A percentile compares a stretch with the other conserved stretches of the same genome.
These are phyloP conservation scores for Amphipyra berbera DNA, from an alignment of 2,888 invertebrate species.

Conservation along the genomic window DNA sequence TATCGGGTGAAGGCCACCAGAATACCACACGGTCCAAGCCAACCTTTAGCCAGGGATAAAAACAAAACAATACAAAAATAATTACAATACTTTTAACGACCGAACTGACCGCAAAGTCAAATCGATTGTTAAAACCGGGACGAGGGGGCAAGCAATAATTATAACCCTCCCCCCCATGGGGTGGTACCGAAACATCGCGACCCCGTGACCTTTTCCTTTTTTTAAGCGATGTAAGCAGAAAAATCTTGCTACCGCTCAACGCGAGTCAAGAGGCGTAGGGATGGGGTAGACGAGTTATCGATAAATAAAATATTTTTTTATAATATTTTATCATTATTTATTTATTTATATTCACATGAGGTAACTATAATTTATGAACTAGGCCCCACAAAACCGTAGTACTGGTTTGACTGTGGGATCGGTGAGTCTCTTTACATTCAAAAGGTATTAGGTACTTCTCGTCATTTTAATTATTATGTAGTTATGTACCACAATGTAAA, in stretches of 20 bases:
- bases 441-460: too few species aligned
- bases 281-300: conserved; percentile 50
- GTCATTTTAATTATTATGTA: too few species aligned
- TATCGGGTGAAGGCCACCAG: too few species aligned
- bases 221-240: conserved; percentile 76
- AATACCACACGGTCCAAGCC: too few species aligned
- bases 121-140: conserved; percentile 44
- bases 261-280: conserved; percentile 64
- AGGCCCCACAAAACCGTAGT: too few species aligned
- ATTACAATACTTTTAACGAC: conserved; percentile 17
- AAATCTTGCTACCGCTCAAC: conserved; percentile 73
- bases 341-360: background rate
- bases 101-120: conserved; percentile 25
- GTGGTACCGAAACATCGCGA: conserved; percentile 70
- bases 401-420: too few species aligned
- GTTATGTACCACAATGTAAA: too few species aligned
- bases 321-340: background rate
- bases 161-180: conserved; percentile 53
- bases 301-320: conserved; percentile 21
- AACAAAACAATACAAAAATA: background rate
- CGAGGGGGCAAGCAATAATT: conserved; percentile 53
- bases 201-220: conserved; percentile 80
- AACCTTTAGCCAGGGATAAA: too few species aligned
- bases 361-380: too few species aligned
- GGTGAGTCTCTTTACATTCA: too few species aligned